Evolutionary conservation across 2,797 vertebrate genomes (phyloP).

Genomic region (Sternarchorhynchus goeldii): DNA sequence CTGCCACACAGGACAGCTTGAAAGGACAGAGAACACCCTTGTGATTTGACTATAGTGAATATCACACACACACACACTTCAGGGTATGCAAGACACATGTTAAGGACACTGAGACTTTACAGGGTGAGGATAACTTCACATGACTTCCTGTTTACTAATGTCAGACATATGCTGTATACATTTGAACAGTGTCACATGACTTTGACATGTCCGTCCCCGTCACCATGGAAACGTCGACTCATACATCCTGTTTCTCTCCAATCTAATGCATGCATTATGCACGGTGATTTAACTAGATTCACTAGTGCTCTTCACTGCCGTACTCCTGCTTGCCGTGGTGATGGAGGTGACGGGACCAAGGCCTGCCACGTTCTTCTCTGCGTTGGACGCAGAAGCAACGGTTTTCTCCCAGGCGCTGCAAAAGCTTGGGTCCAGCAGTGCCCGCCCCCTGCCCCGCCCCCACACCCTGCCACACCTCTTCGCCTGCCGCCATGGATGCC

Average conservation of each 20-base stretch:
- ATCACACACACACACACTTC: conserved; percentile 20
- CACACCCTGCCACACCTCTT: background rate
- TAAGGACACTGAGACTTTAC: background rate
- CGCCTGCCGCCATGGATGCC: background rate
- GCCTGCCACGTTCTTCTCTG: conserved; percentile 57
- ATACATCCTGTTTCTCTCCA: background rate
- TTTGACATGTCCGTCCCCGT: too few species aligned
- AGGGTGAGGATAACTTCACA: background rate
- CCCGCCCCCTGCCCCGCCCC: too few species aligned
- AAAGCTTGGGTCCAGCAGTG: too few species aligned
- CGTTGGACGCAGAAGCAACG: conserved; percentile 48
- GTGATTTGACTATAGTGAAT: conserved; percentile 13
- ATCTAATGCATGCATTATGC: too few species aligned
- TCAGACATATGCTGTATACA: too few species aligned
- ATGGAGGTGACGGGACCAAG: conserved; percentile 71
- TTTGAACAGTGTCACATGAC: background rate
- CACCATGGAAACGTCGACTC: background rate
- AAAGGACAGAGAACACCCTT: conserved; percentile 18
- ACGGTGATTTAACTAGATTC: too few species aligned
- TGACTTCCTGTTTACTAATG: too few species aligned
- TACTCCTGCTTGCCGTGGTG: conserved; percentile 69
- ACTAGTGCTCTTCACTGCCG: conserved; percentile 16
- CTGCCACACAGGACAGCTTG: conserved; percentile 8
- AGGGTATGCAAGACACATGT: background rate
- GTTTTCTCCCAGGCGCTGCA: conserved; percentile 39